A percentile compares a stretch with the other conserved stretches of the same genome.
phyloP scores from a whole-genome alignment of 2,113 vertebrate species.

The Struthio camelus region DNA sequence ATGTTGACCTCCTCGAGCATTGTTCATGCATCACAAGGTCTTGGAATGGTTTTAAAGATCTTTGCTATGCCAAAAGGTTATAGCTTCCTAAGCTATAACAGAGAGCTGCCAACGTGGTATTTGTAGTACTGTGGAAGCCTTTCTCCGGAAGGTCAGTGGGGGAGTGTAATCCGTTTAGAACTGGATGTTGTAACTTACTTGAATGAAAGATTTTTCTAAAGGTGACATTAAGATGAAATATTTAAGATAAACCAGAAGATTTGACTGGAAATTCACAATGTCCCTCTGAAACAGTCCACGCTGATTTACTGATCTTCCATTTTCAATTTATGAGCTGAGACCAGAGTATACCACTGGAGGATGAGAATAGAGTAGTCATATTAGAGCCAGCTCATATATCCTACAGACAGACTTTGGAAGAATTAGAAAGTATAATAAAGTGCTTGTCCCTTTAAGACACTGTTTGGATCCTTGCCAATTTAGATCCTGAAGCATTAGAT shows the following conservation, averaged over 20 bases:
- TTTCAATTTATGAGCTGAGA: conserved; percentile 88
- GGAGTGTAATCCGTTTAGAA: conserved; percentile 78
- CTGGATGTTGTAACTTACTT: conserved; percentile 79
- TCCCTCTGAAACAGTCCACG: conserved; percentile 79
- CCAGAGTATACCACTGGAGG: conserved; percentile 81
- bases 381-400: conserved; percentile 86
- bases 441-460: conserved; percentile 82
- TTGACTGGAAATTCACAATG: conserved; percentile 83
- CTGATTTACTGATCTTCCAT: conserved; percentile 84
- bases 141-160: conserved; percentile 72
- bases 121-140: conserved; percentile 27
- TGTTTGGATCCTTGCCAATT: conserved; percentile 75
- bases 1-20: background rate
- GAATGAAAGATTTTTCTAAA: conserved; percentile 82
- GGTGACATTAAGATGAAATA: conserved; percentile 87
- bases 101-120: conserved; percentile 3
- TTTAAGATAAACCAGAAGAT: conserved; percentile 85
- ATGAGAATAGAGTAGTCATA: conserved; percentile 86
- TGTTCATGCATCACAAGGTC: background rate
- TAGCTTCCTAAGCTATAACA: background rate
- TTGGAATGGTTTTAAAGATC: background rate
- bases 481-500: conserved; percentile 77
- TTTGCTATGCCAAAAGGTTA: background rate
- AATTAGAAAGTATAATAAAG: conserved; percentile 88
- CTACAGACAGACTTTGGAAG: conserved; percentile 84